Conservation (phyloP, 2,888 invertebrate genomes). For the Augiades crinisus region DNA sequence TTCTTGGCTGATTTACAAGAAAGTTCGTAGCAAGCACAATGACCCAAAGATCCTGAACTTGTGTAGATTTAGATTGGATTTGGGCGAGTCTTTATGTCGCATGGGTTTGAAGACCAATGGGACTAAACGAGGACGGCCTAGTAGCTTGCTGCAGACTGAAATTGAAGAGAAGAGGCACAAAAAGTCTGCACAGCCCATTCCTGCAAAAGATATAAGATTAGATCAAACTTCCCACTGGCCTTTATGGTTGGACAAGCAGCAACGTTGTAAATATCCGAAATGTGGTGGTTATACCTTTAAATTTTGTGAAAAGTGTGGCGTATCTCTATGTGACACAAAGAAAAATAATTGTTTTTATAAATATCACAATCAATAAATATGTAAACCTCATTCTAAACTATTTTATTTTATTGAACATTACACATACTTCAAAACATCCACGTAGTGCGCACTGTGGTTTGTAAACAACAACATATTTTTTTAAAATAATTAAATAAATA, state of each 20-base stretch:
- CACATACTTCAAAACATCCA: constrained; percentile 38
- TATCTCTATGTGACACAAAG: constrained; percentile 44
- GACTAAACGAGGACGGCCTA: constrained; percentile 42
- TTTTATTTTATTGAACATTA: too few relatives aligned
- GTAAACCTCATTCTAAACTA: constrained; percentile 41
- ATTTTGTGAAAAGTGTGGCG: constrained; percentile 44
- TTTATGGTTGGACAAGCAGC: constrained; percentile 36
- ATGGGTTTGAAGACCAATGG: constrained; percentile 41
- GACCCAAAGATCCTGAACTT: constrained; percentile 42
- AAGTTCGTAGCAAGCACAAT: constrained; percentile 39
- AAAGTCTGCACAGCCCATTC: constrained; percentile 41
- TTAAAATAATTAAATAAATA: too few relatives aligned
- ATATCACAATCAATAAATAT: constrained; percentile 41
- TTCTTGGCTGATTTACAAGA: constrained; percentile 43
- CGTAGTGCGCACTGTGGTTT: constrained; percentile 42
- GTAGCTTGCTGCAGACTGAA: constrained; percentile 39
- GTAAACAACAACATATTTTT: too few relatives aligned
- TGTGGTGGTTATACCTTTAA: constrained; percentile 40
- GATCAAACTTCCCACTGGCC: constrained; percentile 36
- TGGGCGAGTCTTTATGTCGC: constrained; percentile 42
- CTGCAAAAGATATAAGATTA: constrained; percentile 36
- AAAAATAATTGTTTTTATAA: constrained; percentile 44
- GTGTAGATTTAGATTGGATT: constrained; percentile 41
- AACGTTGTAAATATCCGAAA: constrained; percentile 39
- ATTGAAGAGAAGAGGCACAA: constrained; percentile 41